Percentiles rank a stretch among this genome's conserved stretches.
These are phyloP conservation scores for Ctenosaura bakeri DNA, from an alignment of 2,797 vertebrate species.

Conservation along the genomic window DNA sequence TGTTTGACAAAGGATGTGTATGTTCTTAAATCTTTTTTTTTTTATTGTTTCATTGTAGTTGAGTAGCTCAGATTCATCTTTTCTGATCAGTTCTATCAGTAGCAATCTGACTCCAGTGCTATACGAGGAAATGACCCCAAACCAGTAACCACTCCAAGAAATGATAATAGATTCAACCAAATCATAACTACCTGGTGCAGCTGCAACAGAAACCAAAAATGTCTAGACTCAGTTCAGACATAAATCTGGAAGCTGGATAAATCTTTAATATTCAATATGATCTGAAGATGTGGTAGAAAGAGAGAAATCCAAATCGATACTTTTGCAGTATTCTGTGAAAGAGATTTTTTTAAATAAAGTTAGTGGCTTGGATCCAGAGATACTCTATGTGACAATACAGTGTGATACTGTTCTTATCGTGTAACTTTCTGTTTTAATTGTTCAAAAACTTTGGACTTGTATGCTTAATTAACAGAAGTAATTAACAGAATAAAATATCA, in stretches of 20 bases:
- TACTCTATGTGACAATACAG: too few relatives aligned
- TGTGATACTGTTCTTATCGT: too few relatives aligned
- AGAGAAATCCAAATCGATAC: not conserved
- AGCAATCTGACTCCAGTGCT: not conserved
- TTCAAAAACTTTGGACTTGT: not conserved
- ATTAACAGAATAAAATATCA: not conserved
- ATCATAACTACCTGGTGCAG: not conserved
- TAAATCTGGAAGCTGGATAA: not conserved
- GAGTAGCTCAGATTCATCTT: not conserved
- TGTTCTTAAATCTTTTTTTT: not conserved
- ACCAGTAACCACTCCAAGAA: not conserved
- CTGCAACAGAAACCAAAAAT: not conserved
- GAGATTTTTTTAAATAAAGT: not conserved
- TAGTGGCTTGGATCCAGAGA: too few relatives aligned
- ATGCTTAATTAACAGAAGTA: not conserved
- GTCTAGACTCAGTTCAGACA: not conserved
- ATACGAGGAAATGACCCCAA: not conserved
- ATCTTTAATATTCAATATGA: not conserved
- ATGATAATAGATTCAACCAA: not conserved
- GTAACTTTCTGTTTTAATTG: not conserved
- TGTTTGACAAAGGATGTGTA: not conserved
- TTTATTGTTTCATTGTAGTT: too few relatives aligned
- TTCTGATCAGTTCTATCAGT: not conserved
- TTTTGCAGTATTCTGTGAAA: slow-evolving; percentile 5
- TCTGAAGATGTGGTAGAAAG: slow-evolving; percentile 8